Evolutionary conservation across 2,888 invertebrate species (phyloP).

Genomic region (Lamellibrachia satsuma): DNA sequence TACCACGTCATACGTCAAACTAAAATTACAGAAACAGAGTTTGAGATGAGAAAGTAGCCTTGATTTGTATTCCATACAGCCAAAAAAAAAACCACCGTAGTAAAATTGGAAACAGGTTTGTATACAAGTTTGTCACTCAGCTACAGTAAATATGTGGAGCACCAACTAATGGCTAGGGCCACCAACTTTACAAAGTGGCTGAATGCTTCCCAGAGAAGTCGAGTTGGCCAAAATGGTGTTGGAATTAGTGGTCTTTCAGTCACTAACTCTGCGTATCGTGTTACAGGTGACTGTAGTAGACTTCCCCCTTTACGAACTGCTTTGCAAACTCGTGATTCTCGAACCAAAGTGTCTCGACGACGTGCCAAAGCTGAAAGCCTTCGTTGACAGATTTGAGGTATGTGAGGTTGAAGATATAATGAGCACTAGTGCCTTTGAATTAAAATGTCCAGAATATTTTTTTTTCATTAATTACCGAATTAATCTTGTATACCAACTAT

Average conservation of each 20-base stretch:
- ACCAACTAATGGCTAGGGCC: too few relatives aligned
- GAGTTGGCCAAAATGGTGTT: neutral
- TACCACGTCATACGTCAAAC: too few relatives aligned
- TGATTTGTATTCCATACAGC: too few relatives aligned
- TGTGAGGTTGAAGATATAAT: neutral
- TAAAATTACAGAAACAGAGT: too few relatives aligned
- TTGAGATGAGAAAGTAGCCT: too few relatives aligned
- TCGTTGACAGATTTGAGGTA: constrained; percentile 60
- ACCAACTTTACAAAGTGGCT: neutral
- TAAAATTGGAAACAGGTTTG: too few relatives aligned
- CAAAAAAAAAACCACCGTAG: too few relatives aligned
- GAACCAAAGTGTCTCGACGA: constrained; percentile 56
- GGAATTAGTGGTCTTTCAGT: neutral
- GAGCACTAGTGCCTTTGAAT: neutral
- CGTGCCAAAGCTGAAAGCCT: constrained; percentile 61
- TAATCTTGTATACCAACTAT: too few relatives aligned
- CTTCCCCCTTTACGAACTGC: constrained; percentile 65
- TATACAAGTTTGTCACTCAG: too few relatives aligned
- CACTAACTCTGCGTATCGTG: neutral
- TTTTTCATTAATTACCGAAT: too few relatives aligned
- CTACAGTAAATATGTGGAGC: too few relatives aligned
- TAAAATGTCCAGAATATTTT: neutral
- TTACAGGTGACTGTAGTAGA: constrained; percentile 64
- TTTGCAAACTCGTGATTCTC: constrained; percentile 63
- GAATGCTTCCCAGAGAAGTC: neutral